These are phyloP conservation scores for Meloe dianella DNA, from an alignment of 2,888 invertebrate genomes.

Conservation along the genomic window DNA sequence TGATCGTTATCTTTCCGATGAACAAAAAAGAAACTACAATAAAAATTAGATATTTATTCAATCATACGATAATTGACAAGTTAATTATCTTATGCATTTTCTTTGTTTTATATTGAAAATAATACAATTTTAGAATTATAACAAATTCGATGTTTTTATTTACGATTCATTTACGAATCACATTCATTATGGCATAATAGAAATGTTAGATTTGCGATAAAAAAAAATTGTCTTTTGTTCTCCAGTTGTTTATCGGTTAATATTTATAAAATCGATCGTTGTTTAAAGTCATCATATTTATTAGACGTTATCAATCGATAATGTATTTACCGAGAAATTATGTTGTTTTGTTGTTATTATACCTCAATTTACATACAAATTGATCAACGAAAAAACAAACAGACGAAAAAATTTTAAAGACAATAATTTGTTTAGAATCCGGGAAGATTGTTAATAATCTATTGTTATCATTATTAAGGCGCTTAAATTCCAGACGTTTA, in stretches of 20 bases:
- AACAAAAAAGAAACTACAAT: not conserved
- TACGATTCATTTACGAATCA: not conserved
- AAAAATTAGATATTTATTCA: not conserved
- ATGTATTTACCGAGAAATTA: slow-evolving; percentile 26
- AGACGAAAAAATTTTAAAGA: not conserved
- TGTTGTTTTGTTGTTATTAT: slow-evolving; percentile 24
- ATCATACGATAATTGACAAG: not conserved
- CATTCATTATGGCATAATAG: not conserved
- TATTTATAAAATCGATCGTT: slow-evolving; percentile 17
- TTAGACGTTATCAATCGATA: slow-evolving; percentile 23
- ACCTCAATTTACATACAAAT: slow-evolving; percentile 28
- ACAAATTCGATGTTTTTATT: not conserved
- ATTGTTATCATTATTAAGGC: not conserved
- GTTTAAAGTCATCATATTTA: slow-evolving; percentile 12
- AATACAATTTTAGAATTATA: no score
- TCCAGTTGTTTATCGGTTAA: slow-evolving; percentile 15
- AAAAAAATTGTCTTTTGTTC: not conserved
- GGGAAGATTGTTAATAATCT: not conserved
- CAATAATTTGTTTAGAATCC: slow-evolving; percentile 3
- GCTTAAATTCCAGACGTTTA: slow-evolving; percentile 4
- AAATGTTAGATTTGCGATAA: no score
- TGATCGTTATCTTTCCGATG: not conserved
- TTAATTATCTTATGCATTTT: not conserved
- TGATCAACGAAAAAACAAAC: slow-evolving; percentile 14
- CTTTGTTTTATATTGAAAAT: not conserved